These are phyloP conservation scores for Spodoptera picta DNA, from an alignment of 2,888 invertebrate genomes.

Conservation along the genomic window DNA sequence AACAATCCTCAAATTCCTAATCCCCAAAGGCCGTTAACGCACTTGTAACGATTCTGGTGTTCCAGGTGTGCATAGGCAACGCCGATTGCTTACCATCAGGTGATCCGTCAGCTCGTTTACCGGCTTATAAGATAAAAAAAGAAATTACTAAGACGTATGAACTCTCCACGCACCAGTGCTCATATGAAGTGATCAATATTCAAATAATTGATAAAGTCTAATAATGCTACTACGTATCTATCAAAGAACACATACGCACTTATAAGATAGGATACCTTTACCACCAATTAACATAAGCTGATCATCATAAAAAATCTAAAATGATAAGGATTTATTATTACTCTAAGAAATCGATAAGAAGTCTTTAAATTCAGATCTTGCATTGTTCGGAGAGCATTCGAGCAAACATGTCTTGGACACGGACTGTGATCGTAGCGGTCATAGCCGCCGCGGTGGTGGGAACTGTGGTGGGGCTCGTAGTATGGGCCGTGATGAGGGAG, in stretches of 20 bases:
- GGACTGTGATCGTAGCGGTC: slow-evolving; percentile 11
- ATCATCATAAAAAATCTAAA: slow-evolving; percentile 13
- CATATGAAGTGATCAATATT: too few relatives aligned
- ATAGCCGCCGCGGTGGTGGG: slow-evolving; percentile 57
- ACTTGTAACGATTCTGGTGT: too few relatives aligned
- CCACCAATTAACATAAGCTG: slow-evolving; percentile 9
- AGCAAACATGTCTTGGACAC: slow-evolving; percentile 26
- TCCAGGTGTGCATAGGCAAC: too few relatives aligned
- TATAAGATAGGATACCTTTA: slow-evolving; percentile 3
- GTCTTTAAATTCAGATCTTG: slow-evolving; percentile 35
- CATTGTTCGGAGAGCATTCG: not conserved
- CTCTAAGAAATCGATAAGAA: slow-evolving; percentile 40
- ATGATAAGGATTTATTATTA: slow-evolving; percentile 28
- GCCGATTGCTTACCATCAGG: too few relatives aligned
- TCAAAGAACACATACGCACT: not conserved
- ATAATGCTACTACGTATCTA: not conserved
- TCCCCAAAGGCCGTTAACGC: too few relatives aligned
- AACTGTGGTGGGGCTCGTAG: slow-evolving; percentile 59
- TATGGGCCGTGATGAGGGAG: slow-evolving; percentile 65
- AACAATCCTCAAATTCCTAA: too few relatives aligned
- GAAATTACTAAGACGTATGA: too few relatives aligned
- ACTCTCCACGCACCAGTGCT: too few relatives aligned
- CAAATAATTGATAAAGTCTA: too few relatives aligned
- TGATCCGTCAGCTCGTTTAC: too few relatives aligned
- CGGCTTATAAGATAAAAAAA: too few relatives aligned